Evolutionary conservation across 2,797 vertebrate species (phyloP), one percentile per base, ranked within the genome.

Genomic region (Takifugu rubripes): DNA sequence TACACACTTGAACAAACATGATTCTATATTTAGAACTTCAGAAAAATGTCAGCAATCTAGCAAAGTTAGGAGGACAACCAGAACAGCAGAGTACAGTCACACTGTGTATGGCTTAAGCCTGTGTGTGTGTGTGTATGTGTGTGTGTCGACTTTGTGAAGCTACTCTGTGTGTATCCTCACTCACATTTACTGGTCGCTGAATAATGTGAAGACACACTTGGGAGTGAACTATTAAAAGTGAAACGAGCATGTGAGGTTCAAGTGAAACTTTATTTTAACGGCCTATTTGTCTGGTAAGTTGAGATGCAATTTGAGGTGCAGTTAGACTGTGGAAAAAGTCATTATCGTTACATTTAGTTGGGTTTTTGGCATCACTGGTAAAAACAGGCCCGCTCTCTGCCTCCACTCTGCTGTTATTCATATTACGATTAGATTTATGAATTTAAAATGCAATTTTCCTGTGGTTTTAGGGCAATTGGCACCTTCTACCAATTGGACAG

Each of bases 361-460:
- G 43, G 50, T 54, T 79, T 70, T 62, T 70, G 70, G 61, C 52
- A 21, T 81, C 54, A 50, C 52, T 75, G 63, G 68, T 73, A 86
- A 79, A 79, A 40, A 14, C 64, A 56, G 54, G 65, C 56, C 62
- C 1, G 2, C 45, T 73, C 65, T 60, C 55, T 72, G 59, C 71
- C 68, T 83, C 65, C 81, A 75, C 68, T 84, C 70, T 70, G 79
- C 81, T 86, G 83, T 76, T 88, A 84, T 84, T 87, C 78, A 64
- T 75, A 84, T 86, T 82, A 84, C 70, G 51, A 70, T 78, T 84
- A 77, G 82, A 88, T 88, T 87, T 86, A 86, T 85, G 82, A 84
- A 87, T 85, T 64, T 64, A 56, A 84, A 79, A 86, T 81, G 77
- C 64, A 81, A 84, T 87, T 88, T 87, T 75, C 84, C 82, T 84